Base-by-base conservation (phyloP, 2,888 invertebrate genomes). In the Steinernema scapterisci region DNA sequence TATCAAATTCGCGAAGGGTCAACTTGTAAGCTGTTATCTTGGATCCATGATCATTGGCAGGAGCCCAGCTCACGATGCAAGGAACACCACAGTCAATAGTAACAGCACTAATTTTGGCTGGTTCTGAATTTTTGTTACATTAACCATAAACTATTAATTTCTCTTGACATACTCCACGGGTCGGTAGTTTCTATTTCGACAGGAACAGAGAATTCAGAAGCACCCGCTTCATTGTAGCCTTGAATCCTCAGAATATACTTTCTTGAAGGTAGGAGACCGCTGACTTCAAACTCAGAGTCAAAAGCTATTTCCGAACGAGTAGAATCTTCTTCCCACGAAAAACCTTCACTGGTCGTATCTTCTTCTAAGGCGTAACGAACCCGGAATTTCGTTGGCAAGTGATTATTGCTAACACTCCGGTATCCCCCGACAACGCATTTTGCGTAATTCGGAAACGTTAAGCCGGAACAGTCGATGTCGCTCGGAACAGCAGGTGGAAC, bases 11-110 rank as follows among this genome's bases (percentile, higher is more conserved):
- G 7, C 25, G 44, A 38, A 74, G 51, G n/a, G 48, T 72, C 16
- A 75, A 43, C 3, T 71, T 71, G 70, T 82, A 85, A 23, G 77
- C 76, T 51, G 77, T 77, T 44, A 85, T 74, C 3, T 74, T 72
- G 7, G 79, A 77, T 51, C 85, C 85, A 72, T 82, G 80, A 73
- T 83, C 75, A 46, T 85, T 83, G 44, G 84, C 83, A n/a, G 76
- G 75, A 19, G 72, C 70, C 85, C 85, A 85, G 2, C 79, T 78
- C 19, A 85, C 77, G 9, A 73, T 74, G 73, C 85, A 85, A 27
- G 72, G 77, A 13, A 78, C 79, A 3, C 78, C 79, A 38, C 84
- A 83, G 25, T 78, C 76, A 63, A 82, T 79, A 56, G 27, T 48
- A 3, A 82, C 79, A 25, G 76, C 76, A 23, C 44, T 43, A 25